Base-by-base conservation (phyloP, 2,113 vertebrate species). In the Albula glossodonta region DNA sequence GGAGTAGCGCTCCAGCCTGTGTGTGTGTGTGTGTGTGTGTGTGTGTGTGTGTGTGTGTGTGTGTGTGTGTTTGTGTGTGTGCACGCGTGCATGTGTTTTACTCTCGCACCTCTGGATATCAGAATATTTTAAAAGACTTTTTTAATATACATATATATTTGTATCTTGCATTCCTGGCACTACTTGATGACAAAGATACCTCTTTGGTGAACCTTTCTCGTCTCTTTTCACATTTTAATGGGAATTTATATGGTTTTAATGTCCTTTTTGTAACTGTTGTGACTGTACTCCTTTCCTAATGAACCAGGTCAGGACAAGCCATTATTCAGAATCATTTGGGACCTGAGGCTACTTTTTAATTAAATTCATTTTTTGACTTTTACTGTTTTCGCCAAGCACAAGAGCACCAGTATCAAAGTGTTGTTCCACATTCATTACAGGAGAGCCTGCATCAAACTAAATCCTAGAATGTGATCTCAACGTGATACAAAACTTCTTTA, bases 161-260 rank as follows among this genome's bases (percentile, higher is more conserved):
- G 88, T 91, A 86, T 84, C 74, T 31, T 49, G 11, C 63, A 90
- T 93, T 95, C 94, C 95, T 96, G 95, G 93, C 85, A 89, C 93
- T 94, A 96, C 95, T 96, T 96, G 95, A 96, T 93, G 51, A 88
- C 85, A 86, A 85, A 82, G 56, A 79, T 22, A 74, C 51, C 81
- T 88, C 89, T 80, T 87, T 84, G 3, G 31, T 50, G 53, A 57
- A 49, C 74, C 51, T 80, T 63, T 83, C 13, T 48, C 25, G 49
- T 56, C 60, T 77, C 2, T 78, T 4, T 81, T 74, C 17, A 51
- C 31, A 80, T 74, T n/a, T 22, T 6, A 41, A 60, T 5, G 17
- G 56, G 52, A 56, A 13, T 83, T 83, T 83, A 74, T 31, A 31
- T 25, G 15, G 22, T 25, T 22, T 22, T 31, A 17, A 41, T 82